These are phyloP conservation scores for Pseudomyrmex flavicornis DNA, from an alignment of 1,140 invertebrate species.

Conservation along the genomic window DNA sequence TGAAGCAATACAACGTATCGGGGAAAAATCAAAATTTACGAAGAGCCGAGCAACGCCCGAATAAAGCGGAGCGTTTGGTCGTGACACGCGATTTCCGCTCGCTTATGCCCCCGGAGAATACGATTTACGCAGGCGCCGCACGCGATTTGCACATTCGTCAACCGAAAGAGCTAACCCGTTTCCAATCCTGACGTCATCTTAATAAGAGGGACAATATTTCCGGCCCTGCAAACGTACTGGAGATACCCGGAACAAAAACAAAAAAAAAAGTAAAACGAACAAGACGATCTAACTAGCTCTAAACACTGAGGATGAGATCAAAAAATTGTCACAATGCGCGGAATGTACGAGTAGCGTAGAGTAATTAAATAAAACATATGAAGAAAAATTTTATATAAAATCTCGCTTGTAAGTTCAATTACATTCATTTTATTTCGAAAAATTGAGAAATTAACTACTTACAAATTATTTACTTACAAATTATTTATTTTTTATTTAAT, in stretches of 20 bases:
- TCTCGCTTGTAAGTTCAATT: not conserved
- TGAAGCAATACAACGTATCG: conserved; percentile 49
- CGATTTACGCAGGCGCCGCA: conserved; percentile 66
- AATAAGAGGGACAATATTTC: conserved; percentile 71
- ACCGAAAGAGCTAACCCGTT: conserved; percentile 52
- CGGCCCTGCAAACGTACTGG: not conserved
- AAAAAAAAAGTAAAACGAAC: not conserved
- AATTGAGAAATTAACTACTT: too few relatives aligned
- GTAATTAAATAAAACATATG: too few relatives aligned
- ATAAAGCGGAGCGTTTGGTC: conserved; percentile 56
- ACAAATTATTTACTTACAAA: too few relatives aligned
- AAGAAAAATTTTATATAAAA: not conserved
- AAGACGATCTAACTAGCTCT: not conserved
- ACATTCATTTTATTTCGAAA: too few relatives aligned
- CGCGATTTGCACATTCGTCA: conserved; percentile 72
- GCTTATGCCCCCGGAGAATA: conserved; percentile 54
- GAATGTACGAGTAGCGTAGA: not conserved
- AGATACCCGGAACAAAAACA: not conserved
- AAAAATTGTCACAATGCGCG: not conserved
- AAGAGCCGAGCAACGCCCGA: conserved; percentile 11
- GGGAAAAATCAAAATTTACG: conserved; percentile 58
- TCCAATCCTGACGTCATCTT: conserved; percentile 70
- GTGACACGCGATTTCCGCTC: conserved; percentile 71
- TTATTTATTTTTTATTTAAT: too few relatives aligned
- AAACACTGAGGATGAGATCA: not conserved